These are phyloP conservation scores for Dynastes grantii DNA, from an alignment of 2,888 invertebrate species.

Conservation along the genomic window DNA sequence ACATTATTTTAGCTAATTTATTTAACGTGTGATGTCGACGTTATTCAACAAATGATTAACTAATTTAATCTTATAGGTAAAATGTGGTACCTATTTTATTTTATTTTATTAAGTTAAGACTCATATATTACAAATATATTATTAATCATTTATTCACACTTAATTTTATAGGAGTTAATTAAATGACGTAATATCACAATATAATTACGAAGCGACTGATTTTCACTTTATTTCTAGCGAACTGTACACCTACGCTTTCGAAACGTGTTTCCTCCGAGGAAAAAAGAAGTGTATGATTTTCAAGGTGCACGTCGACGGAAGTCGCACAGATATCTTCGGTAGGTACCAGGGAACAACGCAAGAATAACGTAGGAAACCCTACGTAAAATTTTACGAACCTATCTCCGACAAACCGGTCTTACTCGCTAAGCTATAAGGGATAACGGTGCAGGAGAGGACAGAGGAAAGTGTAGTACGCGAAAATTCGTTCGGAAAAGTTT, in stretches of 20 bases:
- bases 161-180: no score
- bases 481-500: neutral
- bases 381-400: neutral
- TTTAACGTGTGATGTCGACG: no score
- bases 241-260: slow-evolving; percentile 19
- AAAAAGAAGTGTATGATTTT: neutral
- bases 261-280: neutral
- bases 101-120: no score
- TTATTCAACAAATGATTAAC: no score
- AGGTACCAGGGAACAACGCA: slow-evolving; percentile 7
- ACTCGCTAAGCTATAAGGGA: neutral
- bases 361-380: slow-evolving; percentile 22
- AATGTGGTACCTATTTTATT: no score
- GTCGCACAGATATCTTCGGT: neutral
- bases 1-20: no score
- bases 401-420: neutral
- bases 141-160: no score
- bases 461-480: neutral
- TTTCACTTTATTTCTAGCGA: no score
- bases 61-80: no score
- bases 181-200: no score
- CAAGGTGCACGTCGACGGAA: slow-evolving; percentile 21
- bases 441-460: slow-evolving; percentile 2
- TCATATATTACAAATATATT: no score
- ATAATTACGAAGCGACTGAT: no score